Percentiles rank a stretch among this genome's conserved stretches.
Evolutionary conservation across 2,888 invertebrate genomes (phyloP).

Genomic region (Onchidella celtica): DNA sequence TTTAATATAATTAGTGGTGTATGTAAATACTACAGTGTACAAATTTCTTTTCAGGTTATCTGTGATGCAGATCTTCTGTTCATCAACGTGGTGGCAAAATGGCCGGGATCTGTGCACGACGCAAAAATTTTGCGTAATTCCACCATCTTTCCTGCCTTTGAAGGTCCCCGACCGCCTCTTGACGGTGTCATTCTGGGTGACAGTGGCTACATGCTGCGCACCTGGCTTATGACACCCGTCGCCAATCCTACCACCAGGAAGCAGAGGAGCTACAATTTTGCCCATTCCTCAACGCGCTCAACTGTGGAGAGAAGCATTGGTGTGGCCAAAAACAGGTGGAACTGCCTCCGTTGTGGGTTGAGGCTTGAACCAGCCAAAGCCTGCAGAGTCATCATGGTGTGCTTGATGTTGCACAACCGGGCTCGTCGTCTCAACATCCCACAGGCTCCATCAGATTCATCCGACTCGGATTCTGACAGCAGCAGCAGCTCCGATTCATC

Average conservation of each 20-base stretch:
- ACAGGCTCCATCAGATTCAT: no score
- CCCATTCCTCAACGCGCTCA: conserved; percentile 6
- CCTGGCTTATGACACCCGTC: conserved; percentile 53
- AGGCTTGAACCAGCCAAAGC: neutral
- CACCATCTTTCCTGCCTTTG: neutral
- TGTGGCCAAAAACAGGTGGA: neutral
- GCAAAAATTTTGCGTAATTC: neutral
- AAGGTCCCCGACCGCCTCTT: conserved; percentile 3
- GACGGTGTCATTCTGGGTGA: conserved; percentile 28
- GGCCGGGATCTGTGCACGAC: conserved; percentile 38
- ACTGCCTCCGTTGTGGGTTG: neutral
- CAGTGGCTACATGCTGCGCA: neutral
- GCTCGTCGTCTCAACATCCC: no score
- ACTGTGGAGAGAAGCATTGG: conserved; percentile 28
- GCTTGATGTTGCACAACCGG: neutral
- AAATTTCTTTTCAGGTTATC: no score
- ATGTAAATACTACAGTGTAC: conserved; percentile 3
- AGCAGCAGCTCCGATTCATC: no score
- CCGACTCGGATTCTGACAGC: no score
- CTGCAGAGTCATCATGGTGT: neutral
- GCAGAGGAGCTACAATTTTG: neutral
- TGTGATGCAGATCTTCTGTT: no score
- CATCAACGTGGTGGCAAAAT: conserved; percentile 18
- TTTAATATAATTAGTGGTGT: neutral
- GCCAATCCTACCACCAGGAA: neutral